Base-by-base conservation (phyloP, 1,140 invertebrate species). In the Drosophila dunni region DNA sequence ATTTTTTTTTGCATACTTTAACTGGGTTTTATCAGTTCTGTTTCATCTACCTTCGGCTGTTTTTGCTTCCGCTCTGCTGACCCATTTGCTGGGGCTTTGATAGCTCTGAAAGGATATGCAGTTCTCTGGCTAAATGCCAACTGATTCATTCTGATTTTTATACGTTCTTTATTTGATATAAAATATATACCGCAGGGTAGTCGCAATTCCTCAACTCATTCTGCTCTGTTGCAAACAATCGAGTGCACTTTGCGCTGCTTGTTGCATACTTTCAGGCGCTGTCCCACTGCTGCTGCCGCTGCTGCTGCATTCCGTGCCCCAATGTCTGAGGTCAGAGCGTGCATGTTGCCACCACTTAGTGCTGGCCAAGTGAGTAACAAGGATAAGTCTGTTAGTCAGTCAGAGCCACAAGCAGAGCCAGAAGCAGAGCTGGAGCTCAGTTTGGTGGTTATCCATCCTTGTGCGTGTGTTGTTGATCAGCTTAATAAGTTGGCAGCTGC, bases 121-220 rank as follows among this genome's bases (percentile, higher is more conserved):
- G 79, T 72, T 57, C 57, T 58, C 45, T 86, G 79, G 82, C 83
- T 72, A 60, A 77, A 66, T 79, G 83, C 83, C 82, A 86, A 77
- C 79, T 81, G 82, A 81, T 76, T 74, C 72, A 64, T 65, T 64
- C 36, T 34, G 51, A 72, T 24, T 45, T 13, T 69, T 73, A 57
- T 53, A 15, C 51, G 36, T 36, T 40, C 56, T 13, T 57, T 66
- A 46, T 46, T 46, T 17, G 38, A 29, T 48, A 17, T 38, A 48
- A 38, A 2, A 44, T 17, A 38, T 48, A 62, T 48, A 48, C 5
- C 6, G 10, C 10, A 48, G 24, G 9, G 8, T 17, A 34, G 38
- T 44, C 34, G 3, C 11, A 6, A 0, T 17, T 20, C 3, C 29
- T 9, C 5, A 48, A 51, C 46, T 29, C 36, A 46, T n/a, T 45